Conservation (phyloP, 1,140 invertebrate species). For the Mizuhopecten yessoensis region DNA sequence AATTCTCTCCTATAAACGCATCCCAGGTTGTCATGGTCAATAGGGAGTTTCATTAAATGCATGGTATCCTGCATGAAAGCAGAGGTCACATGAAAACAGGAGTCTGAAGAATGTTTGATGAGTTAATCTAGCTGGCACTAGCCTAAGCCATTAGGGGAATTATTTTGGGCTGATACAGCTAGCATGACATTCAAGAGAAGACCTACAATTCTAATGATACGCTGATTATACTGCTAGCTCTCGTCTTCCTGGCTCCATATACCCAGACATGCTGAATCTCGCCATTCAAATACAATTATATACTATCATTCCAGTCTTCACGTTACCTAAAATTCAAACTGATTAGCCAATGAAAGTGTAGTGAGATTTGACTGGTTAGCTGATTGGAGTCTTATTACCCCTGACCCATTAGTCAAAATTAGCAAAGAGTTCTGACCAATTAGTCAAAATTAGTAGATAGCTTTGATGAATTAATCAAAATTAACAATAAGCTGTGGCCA, state of each 20-base stretch:
- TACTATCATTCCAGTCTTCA: no score
- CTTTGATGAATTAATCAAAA: no score
- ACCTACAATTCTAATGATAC: background rate
- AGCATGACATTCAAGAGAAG: background rate
- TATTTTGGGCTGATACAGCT: background rate
- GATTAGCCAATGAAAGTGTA: no score
- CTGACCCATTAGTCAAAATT: no score
- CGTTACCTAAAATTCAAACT: no score
- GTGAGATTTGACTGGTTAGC: no score
- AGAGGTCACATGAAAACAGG: background rate
- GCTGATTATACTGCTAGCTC: background rate
- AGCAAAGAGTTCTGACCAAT: no score
- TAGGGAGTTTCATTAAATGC: slow-evolving; percentile 7
- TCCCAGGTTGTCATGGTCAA: background rate
- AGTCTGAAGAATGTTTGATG: background rate
- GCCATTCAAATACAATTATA: no score
- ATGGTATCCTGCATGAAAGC: background rate
- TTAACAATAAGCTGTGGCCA: no score
- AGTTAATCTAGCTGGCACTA: background rate
- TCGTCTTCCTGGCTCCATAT: background rate
- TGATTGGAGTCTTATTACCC: no score
- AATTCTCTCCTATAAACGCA: background rate
- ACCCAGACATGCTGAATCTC: background rate
- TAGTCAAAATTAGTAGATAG: no score
- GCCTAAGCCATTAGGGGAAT: background rate